Conservation (phyloP, 2,797 vertebrate species). For the Anabas testudineus region DNA sequence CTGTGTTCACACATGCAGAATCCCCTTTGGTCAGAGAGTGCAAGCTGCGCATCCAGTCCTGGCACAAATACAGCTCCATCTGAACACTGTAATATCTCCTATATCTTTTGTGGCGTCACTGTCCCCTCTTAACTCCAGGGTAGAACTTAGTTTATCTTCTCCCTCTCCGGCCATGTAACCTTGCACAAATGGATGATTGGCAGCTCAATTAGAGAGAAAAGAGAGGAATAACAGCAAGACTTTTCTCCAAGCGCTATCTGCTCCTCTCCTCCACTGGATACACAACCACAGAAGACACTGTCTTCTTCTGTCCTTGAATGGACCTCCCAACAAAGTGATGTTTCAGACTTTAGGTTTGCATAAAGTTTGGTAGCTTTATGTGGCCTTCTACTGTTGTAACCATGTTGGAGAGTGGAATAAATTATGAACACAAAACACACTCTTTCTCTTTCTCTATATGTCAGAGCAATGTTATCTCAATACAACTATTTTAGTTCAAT, state of each 20-base stretch:
- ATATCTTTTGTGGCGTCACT: constrained; percentile 39
- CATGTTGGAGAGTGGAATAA: constrained; percentile 1
- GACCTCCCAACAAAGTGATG: constrained; percentile 26
- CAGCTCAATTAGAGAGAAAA: constrained; percentile 54
- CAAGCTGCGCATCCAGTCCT: constrained; percentile 34
- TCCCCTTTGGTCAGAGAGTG: constrained; percentile 61
- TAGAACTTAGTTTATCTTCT: constrained; percentile 50
- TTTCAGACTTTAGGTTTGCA: not conserved
- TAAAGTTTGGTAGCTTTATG: not conserved
- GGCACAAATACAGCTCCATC: constrained; percentile 44
- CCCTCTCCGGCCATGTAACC: constrained; percentile 52
- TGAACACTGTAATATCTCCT: constrained; percentile 26
- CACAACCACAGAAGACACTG: constrained; percentile 20
- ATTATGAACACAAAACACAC: not conserved
- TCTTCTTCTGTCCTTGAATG: constrained; percentile 4
- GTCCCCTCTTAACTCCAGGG: constrained; percentile 40
- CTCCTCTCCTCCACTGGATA: constrained; percentile 30
- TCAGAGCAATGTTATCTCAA: constrained; percentile 13
- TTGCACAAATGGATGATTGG: constrained; percentile 65
- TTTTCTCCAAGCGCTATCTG: constrained; percentile 56
- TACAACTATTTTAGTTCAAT: constrained; percentile 7
- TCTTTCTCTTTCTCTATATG: not conserved
- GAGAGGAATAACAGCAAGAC: constrained; percentile 37
- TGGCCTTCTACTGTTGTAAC: not conserved
- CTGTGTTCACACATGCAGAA: constrained; percentile 66